phyloP scores from a whole-genome alignment of 1,140 invertebrate genomes.

The Armadillidium nasatum region DNA sequence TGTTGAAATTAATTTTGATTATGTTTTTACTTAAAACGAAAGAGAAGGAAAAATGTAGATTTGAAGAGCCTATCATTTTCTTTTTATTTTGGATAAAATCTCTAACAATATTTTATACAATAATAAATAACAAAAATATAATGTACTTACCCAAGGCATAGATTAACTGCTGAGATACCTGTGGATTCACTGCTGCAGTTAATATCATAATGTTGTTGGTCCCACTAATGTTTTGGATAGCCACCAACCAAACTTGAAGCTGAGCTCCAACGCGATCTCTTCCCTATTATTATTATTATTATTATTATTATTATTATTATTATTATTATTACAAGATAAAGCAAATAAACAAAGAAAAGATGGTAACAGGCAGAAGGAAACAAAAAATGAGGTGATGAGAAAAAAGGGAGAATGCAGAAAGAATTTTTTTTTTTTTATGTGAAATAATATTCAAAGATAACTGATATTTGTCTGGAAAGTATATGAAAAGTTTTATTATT shows the following conservation, averaged over 20 bases:
- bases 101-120: not conserved
- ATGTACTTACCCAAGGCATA: conserved; percentile 61
- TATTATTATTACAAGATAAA: not conserved
- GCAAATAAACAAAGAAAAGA: too few relatives aligned
- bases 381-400: too few relatives aligned
- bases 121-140: not conserved
- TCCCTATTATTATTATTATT: conserved; percentile 45
- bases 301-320: not conserved
- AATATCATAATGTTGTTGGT: conserved; percentile 61
- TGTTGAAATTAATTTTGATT: too few relatives aligned
- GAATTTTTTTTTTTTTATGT: too few relatives aligned
- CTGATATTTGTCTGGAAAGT: too few relatives aligned
- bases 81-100: not conserved
- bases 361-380: too few relatives aligned
- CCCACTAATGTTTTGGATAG: conserved; percentile 64
- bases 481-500: too few relatives aligned
- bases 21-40: too few relatives aligned
- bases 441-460: too few relatives aligned
- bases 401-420: too few relatives aligned
- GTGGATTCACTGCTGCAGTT: conserved; percentile 62
- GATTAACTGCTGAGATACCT: conserved; percentile 60
- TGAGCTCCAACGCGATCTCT: conserved; percentile 50
- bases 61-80: not conserved
- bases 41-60: not conserved
- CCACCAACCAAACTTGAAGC: conserved; percentile 61